Evolutionary conservation across 1,140 invertebrate species (phyloP), one percentile per base, ranked within the genome.

Genomic region (Amphibalanus amphitrite): DNA sequence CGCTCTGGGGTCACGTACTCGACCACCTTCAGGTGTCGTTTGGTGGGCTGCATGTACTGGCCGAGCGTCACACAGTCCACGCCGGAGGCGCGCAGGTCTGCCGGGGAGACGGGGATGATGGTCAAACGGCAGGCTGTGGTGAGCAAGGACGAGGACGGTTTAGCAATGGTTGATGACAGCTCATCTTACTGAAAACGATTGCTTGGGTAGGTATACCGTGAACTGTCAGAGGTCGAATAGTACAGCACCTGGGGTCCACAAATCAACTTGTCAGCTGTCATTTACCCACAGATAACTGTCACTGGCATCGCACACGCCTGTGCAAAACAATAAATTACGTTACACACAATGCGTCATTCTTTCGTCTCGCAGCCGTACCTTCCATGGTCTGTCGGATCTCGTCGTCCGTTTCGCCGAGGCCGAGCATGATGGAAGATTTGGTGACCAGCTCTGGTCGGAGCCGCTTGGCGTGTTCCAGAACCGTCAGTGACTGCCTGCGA

Each of bases 31-130:
- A 98, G 82, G 83, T 99, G 97, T 69, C 88, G 84, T 79, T 97
- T 98, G 3, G 96, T 98, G 0, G 97, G 96, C 80, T 99, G 97
- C 95, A 99, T 99, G 79, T 99, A 99, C 79, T 99, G 97, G 0
- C 97, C 97, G 13, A 99, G 82, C 0, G 97, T 99, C 0, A 99
- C 76, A 80, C 95, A 97, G 78, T 98, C 95, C 0, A 99, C 96
- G 30, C 88, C 89, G 40, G 82, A 87, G 26, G 81, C 78, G 72
- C 87, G 82, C 6, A 97, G 80, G 83, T 96, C 93, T 87, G 77
- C 8, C 74, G 78, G 74, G 33, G 15, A 38, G 33, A 38, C 33
- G 33, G 33, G 33, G 15, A 15, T 4, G 69, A 70, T 67, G 73
- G 28, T 70, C 71, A 73, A 15, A 38, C 15, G 33, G 33, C 15